Evolutionary conservation across 2,797 vertebrate genomes (phyloP).

Genomic region (Ctenopoma kingsleyae): DNA sequence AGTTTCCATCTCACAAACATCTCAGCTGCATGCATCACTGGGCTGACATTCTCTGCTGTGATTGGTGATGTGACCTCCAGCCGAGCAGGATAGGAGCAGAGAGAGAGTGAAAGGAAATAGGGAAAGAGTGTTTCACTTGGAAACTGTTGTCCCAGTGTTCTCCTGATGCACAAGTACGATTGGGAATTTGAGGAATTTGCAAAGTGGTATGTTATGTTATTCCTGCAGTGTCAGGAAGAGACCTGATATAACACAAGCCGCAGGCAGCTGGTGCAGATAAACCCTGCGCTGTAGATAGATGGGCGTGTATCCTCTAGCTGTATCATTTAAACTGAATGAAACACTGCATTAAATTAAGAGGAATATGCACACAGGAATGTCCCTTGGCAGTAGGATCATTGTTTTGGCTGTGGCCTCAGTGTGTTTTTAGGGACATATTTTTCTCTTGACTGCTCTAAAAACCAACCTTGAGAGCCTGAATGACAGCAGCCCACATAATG

Average conservation of each 20-base stretch:
- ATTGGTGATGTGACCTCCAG: constrained; percentile 29
- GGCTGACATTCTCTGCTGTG: constrained; percentile 10
- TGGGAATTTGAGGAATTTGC: constrained; percentile 73
- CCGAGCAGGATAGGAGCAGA: constrained; percentile 13
- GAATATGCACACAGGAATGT: constrained; percentile 56
- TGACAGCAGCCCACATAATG: constrained; percentile 74
- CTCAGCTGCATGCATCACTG: constrained; percentile 3
- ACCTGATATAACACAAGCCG: constrained; percentile 68
- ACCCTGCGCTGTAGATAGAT: constrained; percentile 16
- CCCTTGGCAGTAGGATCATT: constrained; percentile 49
- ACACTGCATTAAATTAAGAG: constrained; percentile 33
- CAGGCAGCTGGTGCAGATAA: constrained; percentile 45
- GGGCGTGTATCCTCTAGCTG: constrained; percentile 10
- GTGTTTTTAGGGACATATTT: constrained; percentile 58
- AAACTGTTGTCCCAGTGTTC: constrained; percentile 49
- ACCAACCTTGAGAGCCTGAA: constrained; percentile 46
- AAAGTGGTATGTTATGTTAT: constrained; percentile 68
- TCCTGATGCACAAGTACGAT: constrained; percentile 28
- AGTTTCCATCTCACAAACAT: constrained; percentile 45
- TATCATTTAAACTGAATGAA: constrained; percentile 25
- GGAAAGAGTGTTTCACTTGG: constrained; percentile 58
- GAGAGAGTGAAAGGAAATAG: constrained; percentile 46
- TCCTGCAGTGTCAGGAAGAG: constrained; percentile 66
- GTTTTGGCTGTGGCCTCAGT: constrained; percentile 42
- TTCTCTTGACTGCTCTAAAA: constrained; percentile 41